Evolutionary conservation across 2,888 invertebrate genomes (phyloP), one percentile per base, ranked within the genome.

Genomic region (Hirtodrosophila trivittata): DNA sequence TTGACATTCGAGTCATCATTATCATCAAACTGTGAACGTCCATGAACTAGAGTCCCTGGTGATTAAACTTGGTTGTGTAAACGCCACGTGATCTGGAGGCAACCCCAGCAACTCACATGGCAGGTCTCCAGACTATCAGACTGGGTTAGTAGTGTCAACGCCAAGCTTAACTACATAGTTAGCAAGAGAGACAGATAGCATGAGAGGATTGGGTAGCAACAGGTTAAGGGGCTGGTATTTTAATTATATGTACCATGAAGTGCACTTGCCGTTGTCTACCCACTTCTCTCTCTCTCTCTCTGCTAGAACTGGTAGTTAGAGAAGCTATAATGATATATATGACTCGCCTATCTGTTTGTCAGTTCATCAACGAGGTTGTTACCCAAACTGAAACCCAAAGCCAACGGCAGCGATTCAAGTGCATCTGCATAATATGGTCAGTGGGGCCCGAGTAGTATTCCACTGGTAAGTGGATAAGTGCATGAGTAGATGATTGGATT

Each of bases 191-290:
- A 1, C 0, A 16, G 28, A 37, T 30, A 25, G 30, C 59, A 41
- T 21, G 28, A 28, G 14, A 21, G 21, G 28, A 28, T 7, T n/a
- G 28, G 18, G 13, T 21, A 8, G 55, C 51, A 43, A 46, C 26
- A 43, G 25, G 25, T 45, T 57, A 64, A 51, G 71, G 62, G 68
- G 57, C 58, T 66, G 50, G 58, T 72, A 64, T 77, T 77, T 81
- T 84, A 80, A 80, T 80, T 75, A 85, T 52, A 66, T 55, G 47
- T 43, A 47, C 39, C 37, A 38, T 75, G 49, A 57, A 81, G 77
- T 66, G 64, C 42, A 35, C 9, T 52, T 39, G 37, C 45, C 51
- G 28, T 41, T 58, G 58, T 39, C 41, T 62, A 46, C 58, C 38
- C 32, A 32, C 35, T 21, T 35, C 16, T 28, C 2, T 28, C n/a